A percentile compares a stretch with the other conserved stretches of the same genome.
These are phyloP conservation scores for Gallinago stenura DNA, from an alignment of 2,797 vertebrate genomes.

Conservation along the genomic window DNA sequence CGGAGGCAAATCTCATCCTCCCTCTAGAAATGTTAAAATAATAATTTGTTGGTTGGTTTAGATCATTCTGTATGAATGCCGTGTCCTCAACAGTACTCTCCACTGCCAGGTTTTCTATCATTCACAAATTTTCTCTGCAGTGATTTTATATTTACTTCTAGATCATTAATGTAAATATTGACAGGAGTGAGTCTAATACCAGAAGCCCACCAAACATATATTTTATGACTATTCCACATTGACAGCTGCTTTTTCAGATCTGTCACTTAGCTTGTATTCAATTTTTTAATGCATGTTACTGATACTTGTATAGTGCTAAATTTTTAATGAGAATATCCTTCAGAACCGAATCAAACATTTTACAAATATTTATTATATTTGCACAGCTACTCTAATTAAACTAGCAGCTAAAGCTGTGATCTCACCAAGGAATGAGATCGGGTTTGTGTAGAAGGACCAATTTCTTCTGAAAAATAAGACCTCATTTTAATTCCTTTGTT, in stretches of 20 bases:
- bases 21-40: not conserved
- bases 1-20: not conserved
- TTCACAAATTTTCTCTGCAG: not conserved
- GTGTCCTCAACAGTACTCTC: not conserved
- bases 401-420: not conserved
- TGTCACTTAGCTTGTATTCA: not conserved
- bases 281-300: not conserved
- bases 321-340: not conserved
- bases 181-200: not conserved
- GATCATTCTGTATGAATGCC: not conserved
- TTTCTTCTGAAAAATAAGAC: not conserved
- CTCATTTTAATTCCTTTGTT: not conserved
- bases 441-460: not conserved
- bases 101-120: not conserved
- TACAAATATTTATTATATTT: not conserved
- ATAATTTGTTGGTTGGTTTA: not conserved
- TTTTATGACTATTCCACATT: not conserved
- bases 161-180: conserved; percentile 43
- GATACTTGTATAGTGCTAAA: not conserved
- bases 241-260: conserved; percentile 43
- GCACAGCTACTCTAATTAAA: not conserved
- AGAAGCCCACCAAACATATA: conserved; percentile 39
- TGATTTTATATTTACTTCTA: conserved; percentile 28
- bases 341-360: not conserved
- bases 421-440: not conserved